These are phyloP conservation scores for Monochamus alternatus DNA, from an alignment of 2,888 invertebrate species.

Conservation along the genomic window DNA sequence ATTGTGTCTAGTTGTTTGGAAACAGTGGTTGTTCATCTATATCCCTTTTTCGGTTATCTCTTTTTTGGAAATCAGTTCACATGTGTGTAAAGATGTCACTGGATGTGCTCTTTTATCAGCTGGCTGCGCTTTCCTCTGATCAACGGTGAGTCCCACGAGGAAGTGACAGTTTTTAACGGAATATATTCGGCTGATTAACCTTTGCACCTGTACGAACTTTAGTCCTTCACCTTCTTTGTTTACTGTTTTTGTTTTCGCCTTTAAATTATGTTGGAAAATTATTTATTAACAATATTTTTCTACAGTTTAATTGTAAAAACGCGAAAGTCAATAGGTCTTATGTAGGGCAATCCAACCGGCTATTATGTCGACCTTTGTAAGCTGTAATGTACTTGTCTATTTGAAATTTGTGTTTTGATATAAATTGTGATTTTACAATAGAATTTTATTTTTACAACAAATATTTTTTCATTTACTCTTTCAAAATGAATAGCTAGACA, in stretches of 20 bases:
- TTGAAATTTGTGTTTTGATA: no score
- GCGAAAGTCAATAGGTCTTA: no score
- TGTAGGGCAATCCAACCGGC: no score
- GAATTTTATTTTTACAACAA: no score
- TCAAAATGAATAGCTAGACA: no score
- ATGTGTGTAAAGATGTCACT: conserved; percentile 44
- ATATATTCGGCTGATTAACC: neutral
- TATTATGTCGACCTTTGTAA: no score
- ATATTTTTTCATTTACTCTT: no score
- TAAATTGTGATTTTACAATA: no score
- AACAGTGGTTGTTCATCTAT: neutral
- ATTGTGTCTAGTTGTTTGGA: conserved; percentile 33
- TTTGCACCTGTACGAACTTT: neutral
- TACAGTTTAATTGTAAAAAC: no score
- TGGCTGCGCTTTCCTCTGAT: conserved; percentile 47
- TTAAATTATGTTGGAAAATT: neutral
- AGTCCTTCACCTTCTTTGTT: neutral
- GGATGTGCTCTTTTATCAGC: conserved; percentile 49
- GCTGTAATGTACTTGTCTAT: no score
- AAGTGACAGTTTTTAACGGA: neutral
- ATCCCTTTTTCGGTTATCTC: neutral
- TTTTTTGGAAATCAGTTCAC: neutral
- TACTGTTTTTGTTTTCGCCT: neutral
- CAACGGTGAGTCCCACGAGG: conserved; percentile 24
- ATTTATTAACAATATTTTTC: no score